A percentile compares a stretch with the other conserved stretches of the same genome.
Conservation (phyloP, 2,888 invertebrate species). For the Zaprionus obscuricornis region DNA sequence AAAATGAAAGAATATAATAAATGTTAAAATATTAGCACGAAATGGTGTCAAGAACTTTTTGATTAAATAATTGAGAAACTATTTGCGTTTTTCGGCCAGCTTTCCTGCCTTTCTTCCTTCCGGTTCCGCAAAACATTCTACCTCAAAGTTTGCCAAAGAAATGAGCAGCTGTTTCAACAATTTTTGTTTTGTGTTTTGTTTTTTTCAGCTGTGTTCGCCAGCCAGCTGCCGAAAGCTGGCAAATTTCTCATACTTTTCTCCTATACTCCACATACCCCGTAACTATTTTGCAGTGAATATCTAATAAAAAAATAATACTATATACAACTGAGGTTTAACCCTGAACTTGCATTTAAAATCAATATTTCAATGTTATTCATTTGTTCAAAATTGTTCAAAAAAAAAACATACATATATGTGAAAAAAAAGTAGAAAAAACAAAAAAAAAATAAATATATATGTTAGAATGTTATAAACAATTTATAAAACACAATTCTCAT, state of each 20-base stretch:
- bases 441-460: too few relatives aligned
- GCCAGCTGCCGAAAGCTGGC: conserved; percentile 49
- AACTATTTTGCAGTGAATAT: too few relatives aligned
- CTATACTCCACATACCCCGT: background rate
- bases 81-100: background rate
- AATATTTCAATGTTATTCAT: conserved; percentile 41
- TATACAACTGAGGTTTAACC: conserved; percentile 44
- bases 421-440: too few relatives aligned
- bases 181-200: too few relatives aligned
- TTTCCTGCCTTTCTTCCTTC: background rate
- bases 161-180: conserved; percentile 66
- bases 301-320: too few relatives aligned
- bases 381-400: conserved; percentile 4
- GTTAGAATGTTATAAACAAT: too few relatives aligned
- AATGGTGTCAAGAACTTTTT: conserved; percentile 34
- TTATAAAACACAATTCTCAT: too few relatives aligned
- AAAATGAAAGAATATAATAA: conserved; percentile 1
- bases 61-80: conserved; percentile 37
- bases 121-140: conserved; percentile 36
- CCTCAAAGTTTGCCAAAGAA: conserved; percentile 51
- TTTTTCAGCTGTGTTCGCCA: too few relatives aligned
- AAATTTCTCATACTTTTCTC: conserved; percentile 52
- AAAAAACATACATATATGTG: too few relatives aligned
- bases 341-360: conserved; percentile 72
- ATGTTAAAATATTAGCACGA: conserved; percentile 2